Evolutionary conservation across 2,113 vertebrate species (phyloP).

Genomic region (Oriolus oriolus): DNA sequence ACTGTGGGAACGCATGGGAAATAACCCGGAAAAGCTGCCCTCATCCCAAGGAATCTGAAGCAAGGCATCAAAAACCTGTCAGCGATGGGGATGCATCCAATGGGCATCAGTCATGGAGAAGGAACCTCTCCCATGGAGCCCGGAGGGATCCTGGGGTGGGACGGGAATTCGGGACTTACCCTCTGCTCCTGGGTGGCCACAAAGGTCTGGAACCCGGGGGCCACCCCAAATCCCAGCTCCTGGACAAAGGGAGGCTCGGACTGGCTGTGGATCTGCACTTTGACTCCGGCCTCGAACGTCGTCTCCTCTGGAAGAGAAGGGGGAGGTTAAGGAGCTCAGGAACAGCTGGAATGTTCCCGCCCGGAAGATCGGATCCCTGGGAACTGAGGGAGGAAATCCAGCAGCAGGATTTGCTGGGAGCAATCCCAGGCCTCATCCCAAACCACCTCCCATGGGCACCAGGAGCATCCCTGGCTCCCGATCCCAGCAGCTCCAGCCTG

Average conservation of each 20-base stretch:
- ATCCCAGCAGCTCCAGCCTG: background rate
- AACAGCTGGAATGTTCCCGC: background rate
- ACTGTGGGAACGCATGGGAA: background rate
- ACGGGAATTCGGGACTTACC: conserved; percentile 71
- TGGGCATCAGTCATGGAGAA: no score
- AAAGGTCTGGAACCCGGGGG: conserved; percentile 97
- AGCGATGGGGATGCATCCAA: background rate
- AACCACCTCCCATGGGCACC: fast-evolving
- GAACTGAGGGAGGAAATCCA: background rate
- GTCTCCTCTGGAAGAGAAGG: conserved; percentile 86
- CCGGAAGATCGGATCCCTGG: background rate
- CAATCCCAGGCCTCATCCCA: background rate
- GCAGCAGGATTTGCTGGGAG: background rate
- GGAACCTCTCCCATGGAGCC: background rate
- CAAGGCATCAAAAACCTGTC: background rate
- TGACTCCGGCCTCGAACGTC: conserved; percentile 93
- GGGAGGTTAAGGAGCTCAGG: background rate
- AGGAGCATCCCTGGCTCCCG: background rate
- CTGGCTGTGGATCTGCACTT: conserved; percentile 98
- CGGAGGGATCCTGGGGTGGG: fast-evolving
- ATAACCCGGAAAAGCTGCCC: background rate
- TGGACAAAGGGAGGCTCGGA: conserved; percentile 95
- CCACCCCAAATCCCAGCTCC: conserved; percentile 95
- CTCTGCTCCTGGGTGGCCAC: conserved; percentile 98
- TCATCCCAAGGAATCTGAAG: background rate